Evolutionary conservation across 2,113 vertebrate species (phyloP).

Genomic region (Nerophis lumbriciformis): DNA sequence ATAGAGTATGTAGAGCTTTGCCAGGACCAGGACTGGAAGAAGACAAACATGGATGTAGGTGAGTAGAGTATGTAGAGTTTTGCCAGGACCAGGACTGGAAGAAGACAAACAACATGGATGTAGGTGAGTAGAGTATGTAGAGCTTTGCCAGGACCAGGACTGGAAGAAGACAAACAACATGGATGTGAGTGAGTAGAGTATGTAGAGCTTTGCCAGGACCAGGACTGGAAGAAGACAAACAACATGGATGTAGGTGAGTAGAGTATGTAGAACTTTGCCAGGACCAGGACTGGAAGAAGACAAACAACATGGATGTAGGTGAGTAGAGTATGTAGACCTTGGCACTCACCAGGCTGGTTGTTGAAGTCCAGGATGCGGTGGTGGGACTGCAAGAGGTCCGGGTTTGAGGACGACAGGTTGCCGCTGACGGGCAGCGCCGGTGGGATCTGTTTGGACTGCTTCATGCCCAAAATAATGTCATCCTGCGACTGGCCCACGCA

Average conservation of each 20-base stretch:
- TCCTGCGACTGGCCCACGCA: constrained; percentile 97
- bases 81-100: constrained; percentile 57
- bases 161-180: constrained; percentile 59
- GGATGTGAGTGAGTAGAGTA: constrained; percentile 18
- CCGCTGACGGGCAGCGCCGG: constrained; percentile 90
- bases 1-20: no score
- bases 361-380: constrained; percentile 97
- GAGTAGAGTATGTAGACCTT: background rate
- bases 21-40: constrained; percentile 56
- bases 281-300: constrained; percentile 57
- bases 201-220: background rate
- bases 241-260: constrained; percentile 31
- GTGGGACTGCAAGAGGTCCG: constrained; percentile 92
- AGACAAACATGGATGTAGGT: constrained; percentile 44
- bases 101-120: constrained; percentile 49
- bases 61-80: background rate
- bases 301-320: constrained; percentile 41
- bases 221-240: constrained; percentile 62
- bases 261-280: no score
- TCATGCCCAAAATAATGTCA: constrained; percentile 95
- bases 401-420: constrained; percentile 93
- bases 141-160: constrained; percentile 31
- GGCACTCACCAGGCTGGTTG: constrained; percentile 81
- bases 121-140: constrained; percentile 3
- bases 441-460: constrained; percentile 92